Percentiles rank a stretch among this genome's conserved stretches.
These are phyloP conservation scores for Coelogynopora nodosa DNA, from an alignment of 2,888 invertebrate species.

Conservation along the genomic window DNA sequence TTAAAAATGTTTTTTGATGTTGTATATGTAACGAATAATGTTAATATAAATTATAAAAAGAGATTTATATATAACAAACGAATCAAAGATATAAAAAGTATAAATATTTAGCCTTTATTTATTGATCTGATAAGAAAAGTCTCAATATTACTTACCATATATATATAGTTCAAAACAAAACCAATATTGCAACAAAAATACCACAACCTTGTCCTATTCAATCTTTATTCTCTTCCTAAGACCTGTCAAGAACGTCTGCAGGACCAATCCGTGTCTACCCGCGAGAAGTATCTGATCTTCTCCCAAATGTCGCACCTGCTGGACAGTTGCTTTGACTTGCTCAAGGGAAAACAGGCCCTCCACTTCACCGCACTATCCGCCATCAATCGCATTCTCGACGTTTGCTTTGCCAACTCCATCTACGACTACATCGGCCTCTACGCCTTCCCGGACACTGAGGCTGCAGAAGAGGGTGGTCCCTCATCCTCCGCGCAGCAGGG, in stretches of 20 bases:
- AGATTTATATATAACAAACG: too few species aligned
- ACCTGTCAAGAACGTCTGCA: slow-evolving; percentile 4
- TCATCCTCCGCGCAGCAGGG: not conserved
- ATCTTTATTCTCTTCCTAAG: not conserved
- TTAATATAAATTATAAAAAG: too few species aligned
- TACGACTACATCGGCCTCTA: slow-evolving; percentile 48
- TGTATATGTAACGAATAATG: too few species aligned
- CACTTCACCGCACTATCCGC: slow-evolving; percentile 68
- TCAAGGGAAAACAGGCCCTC: slow-evolving; percentile 66
- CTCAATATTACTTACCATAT: too few species aligned
- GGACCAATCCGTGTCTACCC: not conserved
- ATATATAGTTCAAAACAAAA: too few species aligned
- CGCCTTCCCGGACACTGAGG: not conserved
- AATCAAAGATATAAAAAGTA: too few species aligned
- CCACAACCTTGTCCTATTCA: too few species aligned
- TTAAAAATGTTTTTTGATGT: too few species aligned
- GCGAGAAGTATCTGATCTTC: not conserved
- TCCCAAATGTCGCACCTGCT: slow-evolving; percentile 64
- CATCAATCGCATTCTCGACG: slow-evolving; percentile 66
- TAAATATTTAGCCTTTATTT: too few species aligned
- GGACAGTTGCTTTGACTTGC: slow-evolving; percentile 65
- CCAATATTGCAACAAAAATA: too few species aligned
- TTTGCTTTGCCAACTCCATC: slow-evolving; percentile 63
- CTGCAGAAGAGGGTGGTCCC: not conserved
- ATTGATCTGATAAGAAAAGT: too few species aligned